Evolutionary conservation across 2,888 invertebrate genomes (phyloP), one percentile per base, ranked within the genome.

Genomic region (Thecophora atra): DNA sequence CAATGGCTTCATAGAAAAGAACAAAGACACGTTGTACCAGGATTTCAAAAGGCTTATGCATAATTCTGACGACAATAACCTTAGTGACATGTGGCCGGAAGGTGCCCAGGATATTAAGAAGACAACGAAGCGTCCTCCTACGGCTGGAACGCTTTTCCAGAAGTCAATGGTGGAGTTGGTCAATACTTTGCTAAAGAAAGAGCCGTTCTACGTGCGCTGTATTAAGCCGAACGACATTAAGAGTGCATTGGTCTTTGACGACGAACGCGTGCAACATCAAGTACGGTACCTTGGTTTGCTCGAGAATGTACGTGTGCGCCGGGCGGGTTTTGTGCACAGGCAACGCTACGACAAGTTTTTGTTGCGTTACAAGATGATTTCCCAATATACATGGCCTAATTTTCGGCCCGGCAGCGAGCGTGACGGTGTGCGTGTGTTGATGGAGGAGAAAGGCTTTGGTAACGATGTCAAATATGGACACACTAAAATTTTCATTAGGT

Each of bases 161-260:
- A 94, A 92, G 84, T 98, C 98, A 1, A 99, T 99, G 95, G 88
- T 93, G 28, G 92, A 95, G 60, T 89, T 99, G 72, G 97, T 97
- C 52, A 89, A 92, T 70, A 98, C 96, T 56, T 88, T 99, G 77
- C 91, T 93, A 60, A 93, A 91, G 85, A 99, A 98, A 88, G 97
- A 97, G 84, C 98, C 98, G 0, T 97, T 96, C 88, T 99, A 99
- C 88, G 95, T 99, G 76, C 92, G 99, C 73, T 99, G 99, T 86
- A 93, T 99, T 82, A 99, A 99, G 83, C 99, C 99, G 30, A 99
- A 98, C 87, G 96, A 98, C 80, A 90, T 94, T 69, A 99, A 99
- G 88, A 93, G 95, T 51, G 92, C 97, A 0, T 89, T 90, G 52
- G 88, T 91, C 54, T 97, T 98, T 87, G 96, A 98, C 84, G 91